Conservation (phyloP, 2,888 invertebrate species). For the Plebejus argus region DNA sequence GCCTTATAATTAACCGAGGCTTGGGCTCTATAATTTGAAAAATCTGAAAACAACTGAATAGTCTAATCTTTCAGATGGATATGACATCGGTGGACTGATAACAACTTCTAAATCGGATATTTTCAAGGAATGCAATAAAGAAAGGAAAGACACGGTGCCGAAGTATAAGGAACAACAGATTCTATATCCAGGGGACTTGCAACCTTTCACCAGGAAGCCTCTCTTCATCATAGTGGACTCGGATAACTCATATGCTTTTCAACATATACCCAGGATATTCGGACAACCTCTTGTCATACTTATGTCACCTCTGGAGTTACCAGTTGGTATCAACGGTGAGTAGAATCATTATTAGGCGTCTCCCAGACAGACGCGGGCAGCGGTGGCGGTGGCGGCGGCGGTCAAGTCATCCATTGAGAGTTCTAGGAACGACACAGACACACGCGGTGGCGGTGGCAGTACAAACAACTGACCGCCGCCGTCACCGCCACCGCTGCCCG, state of each 20-base stretch:
- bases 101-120: constrained; percentile 93
- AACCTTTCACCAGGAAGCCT: constrained; percentile 95
- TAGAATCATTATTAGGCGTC: neutral
- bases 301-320: constrained; percentile 96
- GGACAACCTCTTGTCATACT: constrained; percentile 96
- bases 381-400: too few relatives aligned
- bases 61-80: constrained; percentile 83
- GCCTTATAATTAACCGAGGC: neutral
- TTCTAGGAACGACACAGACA: too few relatives aligned
- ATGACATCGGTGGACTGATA: constrained; percentile 94
- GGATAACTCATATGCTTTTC: constrained; percentile 95
- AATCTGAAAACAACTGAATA: neutral
- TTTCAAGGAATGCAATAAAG: constrained; percentile 54
- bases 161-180: constrained; percentile 85
- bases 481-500: too few relatives aligned
- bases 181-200: constrained; percentile 95
- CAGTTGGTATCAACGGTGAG: constrained; percentile 90
- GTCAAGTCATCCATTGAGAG: too few relatives aligned
- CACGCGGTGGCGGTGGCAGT: too few relatives aligned
- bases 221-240: constrained; percentile 97
- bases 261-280: constrained; percentile 93
- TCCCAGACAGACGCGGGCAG: too few relatives aligned
- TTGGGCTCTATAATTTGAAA: neutral
- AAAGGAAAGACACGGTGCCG: constrained; percentile 35
- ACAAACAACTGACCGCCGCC: too few relatives aligned